These are phyloP conservation scores for Eurypyga helias DNA, from an alignment of 2,113 vertebrate species.

Conservation along the genomic window DNA sequence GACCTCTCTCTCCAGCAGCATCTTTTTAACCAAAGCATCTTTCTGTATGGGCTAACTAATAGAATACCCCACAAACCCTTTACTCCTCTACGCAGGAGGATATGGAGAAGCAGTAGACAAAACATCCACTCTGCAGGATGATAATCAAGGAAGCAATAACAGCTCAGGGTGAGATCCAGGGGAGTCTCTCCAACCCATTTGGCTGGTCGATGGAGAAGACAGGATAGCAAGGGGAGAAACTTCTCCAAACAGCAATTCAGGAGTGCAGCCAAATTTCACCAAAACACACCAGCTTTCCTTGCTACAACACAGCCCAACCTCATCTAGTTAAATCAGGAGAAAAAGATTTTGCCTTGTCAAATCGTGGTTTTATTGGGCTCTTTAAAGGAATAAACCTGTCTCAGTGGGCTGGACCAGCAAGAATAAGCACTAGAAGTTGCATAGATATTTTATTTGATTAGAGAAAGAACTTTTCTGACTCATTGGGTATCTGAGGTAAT, in stretches of 20 bases:
- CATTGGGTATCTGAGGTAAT: too few relatives aligned
- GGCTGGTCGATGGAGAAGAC: background rate
- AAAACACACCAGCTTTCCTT: background rate
- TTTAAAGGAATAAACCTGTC: background rate
- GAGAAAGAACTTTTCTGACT: too few relatives aligned
- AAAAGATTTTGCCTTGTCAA: background rate
- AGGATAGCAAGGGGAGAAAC: background rate
- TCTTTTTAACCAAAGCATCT: background rate
- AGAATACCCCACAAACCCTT: background rate
- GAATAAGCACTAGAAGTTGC: background rate
- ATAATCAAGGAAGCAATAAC: background rate
- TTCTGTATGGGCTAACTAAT: background rate
- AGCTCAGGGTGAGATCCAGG: background rate
- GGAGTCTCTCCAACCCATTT: background rate
- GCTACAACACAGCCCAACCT: background rate
- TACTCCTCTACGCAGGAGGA: background rate
- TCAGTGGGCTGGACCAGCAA: background rate
- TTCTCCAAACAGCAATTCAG: background rate
- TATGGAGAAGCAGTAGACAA: background rate
- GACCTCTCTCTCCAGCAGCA: background rate
- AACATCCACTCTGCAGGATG: background rate
- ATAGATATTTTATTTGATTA: background rate
- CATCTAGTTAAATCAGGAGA: background rate
- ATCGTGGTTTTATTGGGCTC: background rate
- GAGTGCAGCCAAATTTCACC: accelerated